Evolutionary conservation across 1,140 invertebrate genomes (phyloP).

Genomic region (Sesamia nonagrioides): DNA sequence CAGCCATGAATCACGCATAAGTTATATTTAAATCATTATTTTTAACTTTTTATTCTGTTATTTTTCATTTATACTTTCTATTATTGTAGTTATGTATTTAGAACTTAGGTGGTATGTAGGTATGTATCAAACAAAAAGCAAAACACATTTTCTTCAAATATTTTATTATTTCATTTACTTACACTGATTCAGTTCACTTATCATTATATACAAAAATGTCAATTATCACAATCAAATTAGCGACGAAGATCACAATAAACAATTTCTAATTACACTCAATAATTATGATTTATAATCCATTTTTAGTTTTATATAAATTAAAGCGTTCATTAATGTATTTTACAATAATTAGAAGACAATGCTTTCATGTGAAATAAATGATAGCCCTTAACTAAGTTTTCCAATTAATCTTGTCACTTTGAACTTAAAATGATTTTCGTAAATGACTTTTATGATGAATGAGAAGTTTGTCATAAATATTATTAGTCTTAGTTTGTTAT

Average conservation of each 20-base stretch:
- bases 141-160: slow-evolving; percentile 32
- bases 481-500: no score
- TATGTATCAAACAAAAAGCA: slow-evolving; percentile 40
- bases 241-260: slow-evolving; percentile 65
- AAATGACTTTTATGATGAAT: slow-evolving; percentile 37
- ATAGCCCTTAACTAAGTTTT: slow-evolving; percentile 31
- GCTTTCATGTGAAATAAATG: slow-evolving; percentile 38
- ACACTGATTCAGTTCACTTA: slow-evolving; percentile 72
- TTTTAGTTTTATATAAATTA: slow-evolving; percentile 43
- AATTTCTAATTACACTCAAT: slow-evolving; percentile 61
- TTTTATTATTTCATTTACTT: slow-evolving; percentile 64
- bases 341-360: slow-evolving; percentile 43
- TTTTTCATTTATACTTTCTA: no score
- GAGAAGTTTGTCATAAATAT: slow-evolving; percentile 36
- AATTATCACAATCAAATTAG: slow-evolving; percentile 78
- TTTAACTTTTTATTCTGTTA: no score
- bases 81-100: no score
- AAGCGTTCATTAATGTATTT: slow-evolving; percentile 47
- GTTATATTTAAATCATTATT: no score
- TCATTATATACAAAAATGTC: slow-evolving; percentile 72
- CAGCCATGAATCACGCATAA: no score
- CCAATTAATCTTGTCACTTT: slow-evolving; percentile 46
- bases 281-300: slow-evolving; percentile 52
- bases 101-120: no score
- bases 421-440: slow-evolving; percentile 35